Evolutionary conservation across 2,113 vertebrate genomes (phyloP), one percentile per base, ranked within the genome.

Genomic region (Cephalopterus ornatus): DNA sequence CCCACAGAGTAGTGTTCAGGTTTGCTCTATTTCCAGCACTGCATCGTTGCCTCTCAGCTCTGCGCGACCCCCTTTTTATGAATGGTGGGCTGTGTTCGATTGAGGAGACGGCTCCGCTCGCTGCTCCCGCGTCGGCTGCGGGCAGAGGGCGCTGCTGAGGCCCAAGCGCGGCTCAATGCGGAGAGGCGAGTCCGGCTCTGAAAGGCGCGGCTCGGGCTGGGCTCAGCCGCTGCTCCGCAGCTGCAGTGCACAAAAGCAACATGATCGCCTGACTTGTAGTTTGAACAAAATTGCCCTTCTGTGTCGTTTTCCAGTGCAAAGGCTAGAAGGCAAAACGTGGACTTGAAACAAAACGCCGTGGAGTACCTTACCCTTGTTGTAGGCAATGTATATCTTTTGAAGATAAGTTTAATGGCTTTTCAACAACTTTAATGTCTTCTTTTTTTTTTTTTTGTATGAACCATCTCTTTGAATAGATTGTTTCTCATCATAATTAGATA

Each of bases 141-240:
- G 95, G 97, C 92, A 97, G 97, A 88, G 96, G 97, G 96, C 79
- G 89, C 97, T 95, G 82, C 82, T 46, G 96, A 49, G 47, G 26
- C 24, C 59, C 24, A 15, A 95, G 91, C 85, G 63, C 59, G 10
- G 59, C 77, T 11, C 89, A 15, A 19, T 22, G 87, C 88, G 7
- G 58, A 16, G 52, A 4, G 46, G 39, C 61, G 22, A 63, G 79
- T 8, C 76, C 85, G 32, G 77, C 80, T 9, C 3, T 0, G 15
- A 9, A 26, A 70, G 91, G 92, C 19, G 96, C 95, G 94, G 92
- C 95, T 89, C 75, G 52, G 90, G 85, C 56, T 39, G 74, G 12
- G 49, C 71, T 41, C 9, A 66, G 39, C 67, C 7, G 28, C 79
- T 44, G 9, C 39, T 78, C 0, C 5, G 66, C 63, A 37, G 5